A percentile compares a stretch with the other conserved stretches of the same genome.
Conservation (phyloP, 2,888 invertebrate genomes). For the Eurois occulta region DNA sequence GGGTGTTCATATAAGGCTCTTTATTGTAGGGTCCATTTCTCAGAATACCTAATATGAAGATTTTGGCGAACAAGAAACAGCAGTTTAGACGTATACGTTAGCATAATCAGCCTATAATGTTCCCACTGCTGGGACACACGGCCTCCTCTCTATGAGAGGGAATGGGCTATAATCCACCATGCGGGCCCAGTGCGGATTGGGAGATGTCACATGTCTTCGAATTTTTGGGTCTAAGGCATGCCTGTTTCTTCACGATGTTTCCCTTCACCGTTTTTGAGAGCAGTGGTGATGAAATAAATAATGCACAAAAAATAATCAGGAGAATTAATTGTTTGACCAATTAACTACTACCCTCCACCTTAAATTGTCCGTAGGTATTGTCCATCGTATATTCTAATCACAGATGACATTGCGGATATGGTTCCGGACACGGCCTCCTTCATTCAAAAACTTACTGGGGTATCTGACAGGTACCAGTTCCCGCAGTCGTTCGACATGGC, state of each 20-base stretch:
- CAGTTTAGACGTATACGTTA: background rate
- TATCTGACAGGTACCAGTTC: background rate
- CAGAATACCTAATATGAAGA: background rate
- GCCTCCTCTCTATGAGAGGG: no score
- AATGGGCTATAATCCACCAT: no score
- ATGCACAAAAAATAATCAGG: no score
- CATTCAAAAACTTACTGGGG: background rate
- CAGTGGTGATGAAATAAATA: no score
- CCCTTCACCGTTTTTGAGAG: no score
- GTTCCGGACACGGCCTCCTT: background rate
- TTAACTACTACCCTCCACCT: background rate
- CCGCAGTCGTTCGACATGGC: background rate
- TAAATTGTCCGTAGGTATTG: background rate
- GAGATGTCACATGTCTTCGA: no score
- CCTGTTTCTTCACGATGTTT: no score
- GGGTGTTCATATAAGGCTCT: background rate
- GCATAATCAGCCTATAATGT: no score
- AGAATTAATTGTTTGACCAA: background rate
- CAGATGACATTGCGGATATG: background rate
- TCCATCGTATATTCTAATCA: background rate
- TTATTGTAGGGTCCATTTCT: background rate
- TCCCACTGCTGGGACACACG: no score
- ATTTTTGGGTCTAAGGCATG: no score
- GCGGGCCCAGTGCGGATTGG: no score
- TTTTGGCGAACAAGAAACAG: background rate